Evolutionary conservation across 2,888 invertebrate genomes (phyloP).

Genomic region (Drosophila ustulata): DNA sequence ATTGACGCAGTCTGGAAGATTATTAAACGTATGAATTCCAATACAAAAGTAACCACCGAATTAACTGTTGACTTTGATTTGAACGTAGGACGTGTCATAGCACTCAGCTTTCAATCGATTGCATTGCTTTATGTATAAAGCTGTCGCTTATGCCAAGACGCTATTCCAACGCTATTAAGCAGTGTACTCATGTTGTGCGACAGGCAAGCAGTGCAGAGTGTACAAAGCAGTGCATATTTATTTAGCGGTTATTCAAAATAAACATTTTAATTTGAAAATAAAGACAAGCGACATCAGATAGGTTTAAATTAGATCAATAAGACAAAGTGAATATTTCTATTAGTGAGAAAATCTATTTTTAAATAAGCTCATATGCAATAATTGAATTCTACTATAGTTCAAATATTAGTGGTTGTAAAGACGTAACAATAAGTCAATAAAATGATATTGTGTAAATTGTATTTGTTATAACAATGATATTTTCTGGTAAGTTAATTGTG

Average conservation of each 20-base stretch:
- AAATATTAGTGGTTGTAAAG: background rate
- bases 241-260: slow-evolving; percentile 11
- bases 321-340: background rate
- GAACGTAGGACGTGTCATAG: background rate
- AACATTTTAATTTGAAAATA: background rate
- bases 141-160: background rate
- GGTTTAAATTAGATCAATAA: background rate
- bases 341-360: too few relatives aligned
- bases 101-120: slow-evolving; percentile 8
- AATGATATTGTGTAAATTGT: background rate
- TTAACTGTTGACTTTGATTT: background rate
- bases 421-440: background rate
- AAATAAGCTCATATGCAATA: background rate
- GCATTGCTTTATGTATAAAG: background rate
- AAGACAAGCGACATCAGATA: background rate
- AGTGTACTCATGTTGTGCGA: slow-evolving; percentile 18
- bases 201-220: background rate
- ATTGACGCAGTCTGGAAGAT: too few relatives aligned
- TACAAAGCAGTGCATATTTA: background rate
- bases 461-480: background rate
- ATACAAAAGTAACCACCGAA: too few relatives aligned
- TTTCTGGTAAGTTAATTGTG: slow-evolving; percentile 21
- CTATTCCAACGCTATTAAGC: slow-evolving; percentile 4
- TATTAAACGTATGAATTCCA: too few relatives aligned
- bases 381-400: background rate